Evolutionary conservation across 2,797 vertebrate genomes (phyloP), one percentile per base, ranked within the genome.

Genomic region (Coranthus polyacanthus): DNA sequence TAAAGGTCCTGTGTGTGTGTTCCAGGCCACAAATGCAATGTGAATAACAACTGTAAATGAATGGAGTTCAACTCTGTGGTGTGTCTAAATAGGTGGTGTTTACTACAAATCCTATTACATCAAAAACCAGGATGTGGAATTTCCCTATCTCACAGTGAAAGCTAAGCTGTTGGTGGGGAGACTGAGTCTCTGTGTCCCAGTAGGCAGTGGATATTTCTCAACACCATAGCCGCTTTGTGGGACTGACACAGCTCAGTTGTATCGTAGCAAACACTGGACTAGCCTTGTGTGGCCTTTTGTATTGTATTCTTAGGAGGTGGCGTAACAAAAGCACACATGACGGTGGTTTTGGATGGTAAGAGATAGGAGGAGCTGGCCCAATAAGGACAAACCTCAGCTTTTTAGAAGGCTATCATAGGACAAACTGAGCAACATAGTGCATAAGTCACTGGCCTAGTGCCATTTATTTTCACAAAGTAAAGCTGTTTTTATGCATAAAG

Each of bases 241-340:
- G 76, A 81, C 78, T 63, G 78, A 68, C 77, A 59, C 65, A 68
- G 81, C 75, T 79, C 66, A 65, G 77, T 59, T 66, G 63, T 54
- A 72, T 78, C 68, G 72, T 71, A 59, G 57, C 9, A 44, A 76
- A 64, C 39, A 37, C 63, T 75, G 67, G 54, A 74, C 63, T 65
- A 76, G 77, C 81, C 84, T 82, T 72, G 69, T 71, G 67, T 75
- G 73, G 55, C 70, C 77, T 84, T 78, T 75, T 69, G 75, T 72
- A 39, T 84, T 68, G 70, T 67, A 36, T 60, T 82, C 58, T 68
- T 17, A 65, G 57, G 74, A 79, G 58, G 76, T 84, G 78, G 73
- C 10, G 59, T 56, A 81, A 85, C 71, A 78, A 72, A 69, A 16
- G 46, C 41, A 74, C 61, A 51, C 42, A 56, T 79, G 78, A 79